These are phyloP conservation scores for Macroteleia sp. DNA, from an alignment of 2,888 invertebrate species.

Conservation along the genomic window DNA sequence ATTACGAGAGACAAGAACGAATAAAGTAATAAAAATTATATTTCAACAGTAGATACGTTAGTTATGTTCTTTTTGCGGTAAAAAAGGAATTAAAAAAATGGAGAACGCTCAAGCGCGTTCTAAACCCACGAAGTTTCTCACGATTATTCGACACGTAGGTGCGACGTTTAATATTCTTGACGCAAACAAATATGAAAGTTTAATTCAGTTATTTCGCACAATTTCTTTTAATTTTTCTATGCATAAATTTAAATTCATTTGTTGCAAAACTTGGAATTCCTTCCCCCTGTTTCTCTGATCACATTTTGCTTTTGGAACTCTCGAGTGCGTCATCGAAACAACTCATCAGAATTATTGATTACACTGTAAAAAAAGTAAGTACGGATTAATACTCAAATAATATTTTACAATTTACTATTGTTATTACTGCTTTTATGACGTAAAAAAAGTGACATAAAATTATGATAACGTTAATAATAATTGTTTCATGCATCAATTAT, in stretches of 20 bases:
- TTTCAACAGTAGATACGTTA: constrained; percentile 48
- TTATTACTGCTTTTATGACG: too few species aligned
- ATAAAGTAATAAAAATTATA: constrained; percentile 62
- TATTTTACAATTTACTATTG: too few species aligned
- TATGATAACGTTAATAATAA: too few species aligned
- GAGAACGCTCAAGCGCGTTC: constrained; percentile 27
- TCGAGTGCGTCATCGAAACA: too few species aligned
- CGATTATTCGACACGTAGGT: constrained; percentile 46
- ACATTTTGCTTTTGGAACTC: not conserved
- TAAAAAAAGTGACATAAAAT: too few species aligned
- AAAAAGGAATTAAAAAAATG: constrained; percentile 6
- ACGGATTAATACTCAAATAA: too few species aligned
- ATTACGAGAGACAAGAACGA: constrained; percentile 50
- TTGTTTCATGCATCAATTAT: too few species aligned
- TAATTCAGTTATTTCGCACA: constrained; percentile 31
- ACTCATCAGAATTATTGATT: constrained; percentile 40
- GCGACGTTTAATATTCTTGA: constrained; percentile 37
- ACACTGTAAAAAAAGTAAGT: constrained; percentile 28
- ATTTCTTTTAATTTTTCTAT: constrained; percentile 21
- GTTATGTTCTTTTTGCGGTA: constrained; percentile 36
- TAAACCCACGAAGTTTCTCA: constrained; percentile 58
- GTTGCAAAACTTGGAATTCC: constrained; percentile 9
- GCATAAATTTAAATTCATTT: not conserved
- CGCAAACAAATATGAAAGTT: constrained; percentile 35
- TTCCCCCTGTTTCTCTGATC: not conserved